A percentile compares a stretch with the other conserved stretches of the same genome.
These are phyloP conservation scores for Tolmerus cingulatus DNA, from an alignment of 2,888 invertebrate species.

Conservation along the genomic window DNA sequence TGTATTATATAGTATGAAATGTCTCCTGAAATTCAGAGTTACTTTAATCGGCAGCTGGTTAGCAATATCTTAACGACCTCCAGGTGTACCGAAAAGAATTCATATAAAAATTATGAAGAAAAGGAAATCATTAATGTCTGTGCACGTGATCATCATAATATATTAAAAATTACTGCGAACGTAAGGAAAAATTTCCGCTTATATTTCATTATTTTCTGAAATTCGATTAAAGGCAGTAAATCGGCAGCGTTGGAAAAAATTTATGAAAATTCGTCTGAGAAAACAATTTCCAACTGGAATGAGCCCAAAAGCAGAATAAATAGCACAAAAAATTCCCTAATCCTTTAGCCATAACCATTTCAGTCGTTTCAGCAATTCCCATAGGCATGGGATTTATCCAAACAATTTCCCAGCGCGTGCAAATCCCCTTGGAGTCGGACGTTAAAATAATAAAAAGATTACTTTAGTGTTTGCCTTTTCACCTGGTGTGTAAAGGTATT, in stretches of 20 bases:
- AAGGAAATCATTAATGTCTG: background rate
- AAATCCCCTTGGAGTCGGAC: background rate
- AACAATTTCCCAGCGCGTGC: conserved; percentile 13
- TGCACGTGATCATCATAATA: background rate
- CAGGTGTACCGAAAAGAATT: too few species aligned
- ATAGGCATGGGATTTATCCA: conserved; percentile 5
- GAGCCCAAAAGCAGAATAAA: background rate
- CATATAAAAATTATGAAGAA: too few species aligned
- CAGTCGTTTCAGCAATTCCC: background rate
- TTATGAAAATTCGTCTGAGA: background rate
- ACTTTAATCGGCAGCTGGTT: background rate
- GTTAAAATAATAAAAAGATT: conserved; percentile 14
- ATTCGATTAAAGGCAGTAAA: background rate
- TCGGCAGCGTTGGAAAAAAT: background rate
- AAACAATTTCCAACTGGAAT: background rate
- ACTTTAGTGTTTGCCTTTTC: conserved; percentile 11
- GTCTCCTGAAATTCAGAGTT: background rate
- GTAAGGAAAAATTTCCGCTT: background rate
- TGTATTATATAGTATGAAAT: too few species aligned
- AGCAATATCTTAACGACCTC: too few species aligned
- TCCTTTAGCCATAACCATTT: background rate
- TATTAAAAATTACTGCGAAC: background rate
- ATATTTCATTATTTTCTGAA: background rate
- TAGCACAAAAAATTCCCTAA: background rate
- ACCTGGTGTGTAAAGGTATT: conserved; percentile 26